Conservation (phyloP, 2,797 vertebrate genomes). For the Arnoldichthys spilopterus region DNA sequence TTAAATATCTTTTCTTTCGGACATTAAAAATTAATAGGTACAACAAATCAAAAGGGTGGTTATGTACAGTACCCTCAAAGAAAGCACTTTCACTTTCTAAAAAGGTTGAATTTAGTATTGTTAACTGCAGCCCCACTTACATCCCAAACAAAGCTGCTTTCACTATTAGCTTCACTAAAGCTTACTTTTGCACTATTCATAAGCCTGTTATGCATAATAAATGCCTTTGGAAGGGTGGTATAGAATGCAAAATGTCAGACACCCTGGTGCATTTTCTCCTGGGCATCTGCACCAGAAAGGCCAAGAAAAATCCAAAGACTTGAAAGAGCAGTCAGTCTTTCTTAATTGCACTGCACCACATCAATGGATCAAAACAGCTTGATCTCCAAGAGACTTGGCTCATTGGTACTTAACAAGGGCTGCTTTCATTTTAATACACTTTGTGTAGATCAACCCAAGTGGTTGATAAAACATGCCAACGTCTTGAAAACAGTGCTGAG, state of each 20-base stretch:
- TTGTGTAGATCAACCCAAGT: background rate
- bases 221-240: conserved; percentile 14
- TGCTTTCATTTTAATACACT: background rate
- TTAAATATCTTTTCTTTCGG: too few relatives aligned
- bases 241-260: conserved; percentile 29
- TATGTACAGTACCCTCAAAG: background rate
- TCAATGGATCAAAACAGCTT: conserved; percentile 1
- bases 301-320: conserved; percentile 13
- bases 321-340: conserved; percentile 12
- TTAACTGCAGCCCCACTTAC: background rate
- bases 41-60: too few relatives aligned
- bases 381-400: background rate
- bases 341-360: conserved; percentile 13
- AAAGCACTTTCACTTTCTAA: background rate
- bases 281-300: conserved; percentile 13
- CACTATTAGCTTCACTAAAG: too few relatives aligned
- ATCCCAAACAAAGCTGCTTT: background rate
- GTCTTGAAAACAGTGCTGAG: background rate
- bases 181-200: conserved; percentile 9
- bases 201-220: conserved; percentile 23
- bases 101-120: background rate
- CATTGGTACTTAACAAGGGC: background rate
- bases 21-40: too few relatives aligned
- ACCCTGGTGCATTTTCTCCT: conserved; percentile 17
- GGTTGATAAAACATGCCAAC: background rate